phyloP scores from a whole-genome alignment of 2,113 vertebrate species.

The Eublepharis macularius region DNA sequence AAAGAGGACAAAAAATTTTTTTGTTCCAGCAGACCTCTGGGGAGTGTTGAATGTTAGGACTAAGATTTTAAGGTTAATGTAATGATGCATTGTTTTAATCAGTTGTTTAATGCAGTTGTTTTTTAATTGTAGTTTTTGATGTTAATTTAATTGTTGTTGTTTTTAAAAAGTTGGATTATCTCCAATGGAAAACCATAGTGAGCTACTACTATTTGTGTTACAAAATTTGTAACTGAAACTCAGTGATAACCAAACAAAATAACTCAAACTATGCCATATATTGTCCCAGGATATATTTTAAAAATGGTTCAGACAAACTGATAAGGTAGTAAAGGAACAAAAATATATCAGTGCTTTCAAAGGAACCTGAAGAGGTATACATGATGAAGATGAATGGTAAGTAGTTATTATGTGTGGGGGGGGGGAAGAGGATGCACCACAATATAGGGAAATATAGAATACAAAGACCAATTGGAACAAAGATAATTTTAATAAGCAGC shows the following conservation, averaged over 20 bases:
- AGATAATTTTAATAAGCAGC: background rate
- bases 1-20: background rate
- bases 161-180: too few species aligned
- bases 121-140: too few species aligned
- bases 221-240: too few species aligned
- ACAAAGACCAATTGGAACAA: background rate
- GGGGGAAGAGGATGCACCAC: background rate
- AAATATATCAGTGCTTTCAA: background rate
- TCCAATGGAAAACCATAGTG: too few species aligned
- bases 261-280: too few species aligned
- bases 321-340: background rate
- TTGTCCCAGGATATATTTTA: too few species aligned
- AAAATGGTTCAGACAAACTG: background rate
- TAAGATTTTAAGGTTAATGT: background rate
- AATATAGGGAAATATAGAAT: background rate
- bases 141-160: too few species aligned
- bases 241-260: too few species aligned
- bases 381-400: background rate
- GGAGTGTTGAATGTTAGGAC: background rate
- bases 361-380: background rate
- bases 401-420: background rate
- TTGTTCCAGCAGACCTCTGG: background rate
- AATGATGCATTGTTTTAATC: background rate
- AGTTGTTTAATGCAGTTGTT: background rate
- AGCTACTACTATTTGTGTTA: too few species aligned